Evolutionary conservation across 2,888 invertebrate genomes (phyloP), one percentile per base, ranked within the genome.

Genomic region (Malthinus seriepunctatus): DNA sequence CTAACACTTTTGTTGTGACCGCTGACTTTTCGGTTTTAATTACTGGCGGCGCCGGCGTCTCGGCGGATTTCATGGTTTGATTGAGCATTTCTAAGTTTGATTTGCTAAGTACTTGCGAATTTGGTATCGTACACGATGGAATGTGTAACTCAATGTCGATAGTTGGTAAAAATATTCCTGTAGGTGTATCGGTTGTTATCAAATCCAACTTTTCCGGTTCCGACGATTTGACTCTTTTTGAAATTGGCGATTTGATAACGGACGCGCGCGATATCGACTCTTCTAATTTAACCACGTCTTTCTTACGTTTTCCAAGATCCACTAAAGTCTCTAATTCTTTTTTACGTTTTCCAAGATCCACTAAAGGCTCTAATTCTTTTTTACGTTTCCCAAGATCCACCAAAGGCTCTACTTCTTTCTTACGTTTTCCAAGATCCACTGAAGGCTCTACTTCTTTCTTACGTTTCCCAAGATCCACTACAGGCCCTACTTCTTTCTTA

Each of bases 91-190:
- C 49, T 9, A 38, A 14, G 32, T 5, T 45, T 8, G 11, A n/a
- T 31, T 53, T 49, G 7, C 54, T 51, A 8, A 9, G 34, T 12
- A 39, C 46, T 34, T 54, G 54, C 9, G 38, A 37, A 8, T 56
- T 61, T 56, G 56, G 56, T 11, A 61, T 56, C 12, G 47, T 56
- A 7, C 53, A 56, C 10, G 56, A 48, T 11, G 60, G 60, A 38
- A 62, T 56, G 15, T 86, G 86, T 63, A 87, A 83, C 78, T 87
- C 87, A 58, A 88, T 77, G 74, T 88, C 87, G 32, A 87, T 78
- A 1, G 88, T 86, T 0, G 88, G 85, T 71, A 88, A 87, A 74
- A 89, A 89, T 68, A 88, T 85, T 6, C 88, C 88, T 0, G 88
- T 88, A 0, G 88, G 88, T 64, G 69, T 69, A 12, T 69, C 65